Evolutionary conservation across 2,888 invertebrate species (phyloP), one percentile per base, ranked within the genome.

Genomic region (Apodemia duryi): DNA sequence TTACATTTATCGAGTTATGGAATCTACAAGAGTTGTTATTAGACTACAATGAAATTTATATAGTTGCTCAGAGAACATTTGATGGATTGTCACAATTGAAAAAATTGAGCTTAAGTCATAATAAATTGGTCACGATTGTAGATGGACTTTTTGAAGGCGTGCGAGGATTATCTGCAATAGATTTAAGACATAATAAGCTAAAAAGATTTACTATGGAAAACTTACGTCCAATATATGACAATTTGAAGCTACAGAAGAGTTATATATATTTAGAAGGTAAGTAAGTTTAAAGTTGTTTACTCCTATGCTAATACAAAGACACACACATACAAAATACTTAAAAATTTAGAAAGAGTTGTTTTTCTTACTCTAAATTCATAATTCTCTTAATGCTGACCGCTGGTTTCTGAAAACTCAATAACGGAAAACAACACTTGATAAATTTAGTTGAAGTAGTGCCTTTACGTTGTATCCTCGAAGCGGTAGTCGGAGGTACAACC

Each of bases 1-100:
- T 95, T 69, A 96, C 95, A 32, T 97, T 97, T 84, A 94, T 95
- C 13, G 96, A 97, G 77, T 88, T 96, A 78, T 95, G 95, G 91
- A 94, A 95, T 74, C 87, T 96, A 32, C 93, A 94, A 72, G 95
- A 95, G 72, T 85, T 96, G 74, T 93, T 95, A 67, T 86, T 96
- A 82, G 95, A 95, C 82, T 93, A 94, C 78, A 95, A 95, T 84
- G 93, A 93, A 73, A 94, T 95, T 78, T 93, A 94, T 85, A 93
- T 94, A 74, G 93, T 97, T 74, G 95, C 95, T 52, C 95, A 95
- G 74, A 94, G 95, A 70, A 96, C 97, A 11, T 94, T 97, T 79
- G 94, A 95, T 71, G 96, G 96, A 29, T 88, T 97, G 77, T 94
- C 94, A 63, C 94, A 94, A 77, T 91, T 97, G 76, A 93, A 93